Evolutionary conservation across 2,113 vertebrate species (phyloP).

Genomic region (Synodontis membranacea): DNA sequence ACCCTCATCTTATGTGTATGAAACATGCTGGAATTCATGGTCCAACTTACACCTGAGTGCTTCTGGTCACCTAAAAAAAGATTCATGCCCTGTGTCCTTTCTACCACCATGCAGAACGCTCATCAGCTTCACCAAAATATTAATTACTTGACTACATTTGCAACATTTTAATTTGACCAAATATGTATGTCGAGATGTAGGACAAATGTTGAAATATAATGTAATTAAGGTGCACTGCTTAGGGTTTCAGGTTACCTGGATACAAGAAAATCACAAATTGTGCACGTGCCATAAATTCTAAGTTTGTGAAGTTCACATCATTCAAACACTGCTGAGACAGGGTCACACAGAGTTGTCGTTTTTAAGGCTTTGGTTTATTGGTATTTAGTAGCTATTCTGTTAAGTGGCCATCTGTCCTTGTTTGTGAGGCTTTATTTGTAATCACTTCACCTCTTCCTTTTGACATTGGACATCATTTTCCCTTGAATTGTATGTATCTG

Average conservation of each 20-base stretch:
- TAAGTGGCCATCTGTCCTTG: not conserved
- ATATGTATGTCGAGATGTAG: not conserved
- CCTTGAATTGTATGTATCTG: not conserved
- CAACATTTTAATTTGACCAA: not conserved
- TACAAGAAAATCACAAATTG: not conserved
- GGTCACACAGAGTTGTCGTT: not conserved
- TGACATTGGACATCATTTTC: not conserved
- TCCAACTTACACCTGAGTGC: not conserved
- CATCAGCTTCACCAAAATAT: not conserved
- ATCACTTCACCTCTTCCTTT: not conserved
- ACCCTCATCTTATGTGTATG: not conserved
- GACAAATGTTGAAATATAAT: not conserved
- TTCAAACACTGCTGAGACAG: not conserved
- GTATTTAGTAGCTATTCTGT: not conserved
- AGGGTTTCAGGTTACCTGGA: not conserved
- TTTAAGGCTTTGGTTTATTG: not conserved
- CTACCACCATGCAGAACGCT: not conserved
- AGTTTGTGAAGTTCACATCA: not conserved
- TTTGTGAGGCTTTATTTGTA: conserved; percentile 1
- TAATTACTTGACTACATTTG: not conserved
- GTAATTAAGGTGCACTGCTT: not conserved
- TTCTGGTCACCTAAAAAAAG: not conserved
- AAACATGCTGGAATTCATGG: not conserved
- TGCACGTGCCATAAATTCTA: not conserved
- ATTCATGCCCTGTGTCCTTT: not conserved